Evolutionary conservation across 2,113 vertebrate genomes (phyloP).

Genomic region (Rallus limicola): DNA sequence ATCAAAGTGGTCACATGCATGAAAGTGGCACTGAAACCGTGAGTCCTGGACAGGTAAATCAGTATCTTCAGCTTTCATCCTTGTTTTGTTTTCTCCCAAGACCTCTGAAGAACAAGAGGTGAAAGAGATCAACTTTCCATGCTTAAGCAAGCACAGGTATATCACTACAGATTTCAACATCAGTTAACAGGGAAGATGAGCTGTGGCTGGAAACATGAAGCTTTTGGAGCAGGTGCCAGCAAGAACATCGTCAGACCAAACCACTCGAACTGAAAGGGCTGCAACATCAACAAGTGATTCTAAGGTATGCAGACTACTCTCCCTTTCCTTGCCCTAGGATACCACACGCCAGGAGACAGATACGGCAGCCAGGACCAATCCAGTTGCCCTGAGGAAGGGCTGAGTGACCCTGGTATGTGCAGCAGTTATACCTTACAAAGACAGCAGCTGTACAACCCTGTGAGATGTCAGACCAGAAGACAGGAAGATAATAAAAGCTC

Average conservation of each 20-base stretch:
- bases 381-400: rapidly evolving
- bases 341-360: neutral
- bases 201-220: constrained; percentile 17
- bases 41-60: neutral
- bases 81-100: neutral
- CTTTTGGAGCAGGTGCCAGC: neutral
- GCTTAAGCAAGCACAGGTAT: constrained; percentile 29
- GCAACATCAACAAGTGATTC: neutral
- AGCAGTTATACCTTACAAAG: neutral
- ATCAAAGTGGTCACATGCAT: neutral
- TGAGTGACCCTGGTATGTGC: rapidly evolving
- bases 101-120: neutral
- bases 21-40: neutral
- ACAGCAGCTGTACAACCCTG: neutral
- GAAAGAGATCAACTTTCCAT: constrained; percentile 5
- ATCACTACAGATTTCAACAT: constrained; percentile 48
- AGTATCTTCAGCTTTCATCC: neutral
- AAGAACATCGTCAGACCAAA: neutral
- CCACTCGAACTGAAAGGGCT: neutral
- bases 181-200: constrained; percentile 52
- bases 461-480: neutral
- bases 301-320: neutral
- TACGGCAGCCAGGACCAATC: neutral
- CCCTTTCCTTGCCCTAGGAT: rapidly evolving
- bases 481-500: neutral